These are phyloP conservation scores for Mycteria americana DNA, from an alignment of 2,797 vertebrate genomes.

Conservation along the genomic window DNA sequence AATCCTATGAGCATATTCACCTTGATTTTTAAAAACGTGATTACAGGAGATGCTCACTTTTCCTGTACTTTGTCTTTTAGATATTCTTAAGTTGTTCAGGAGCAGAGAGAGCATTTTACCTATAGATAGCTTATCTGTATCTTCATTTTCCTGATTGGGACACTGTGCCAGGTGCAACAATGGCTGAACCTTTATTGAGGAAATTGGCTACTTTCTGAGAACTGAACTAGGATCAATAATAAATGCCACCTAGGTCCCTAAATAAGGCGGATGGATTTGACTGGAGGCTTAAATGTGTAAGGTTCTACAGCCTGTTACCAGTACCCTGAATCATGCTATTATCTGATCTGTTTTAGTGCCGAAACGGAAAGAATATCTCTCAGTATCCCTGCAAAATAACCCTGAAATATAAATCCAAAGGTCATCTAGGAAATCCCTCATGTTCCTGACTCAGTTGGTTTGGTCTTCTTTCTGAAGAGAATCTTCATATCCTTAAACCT, in stretches of 20 bases:
- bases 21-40: background rate
- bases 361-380: background rate
- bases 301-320: background rate
- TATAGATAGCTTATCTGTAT: background rate
- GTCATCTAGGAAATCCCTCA: background rate
- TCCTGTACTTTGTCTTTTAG: background rate
- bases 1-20: background rate
- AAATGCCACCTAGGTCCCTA: background rate
- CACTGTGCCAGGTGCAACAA: background rate
- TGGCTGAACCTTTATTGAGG: background rate
- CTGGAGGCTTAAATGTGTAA: background rate
- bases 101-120: background rate
- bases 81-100: background rate
- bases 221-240: background rate
- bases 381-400: background rate
- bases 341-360: background rate
- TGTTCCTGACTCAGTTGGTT: background rate
- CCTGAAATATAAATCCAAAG: background rate
- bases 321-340: background rate
- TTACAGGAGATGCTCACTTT: background rate
- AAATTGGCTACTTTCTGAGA: background rate
- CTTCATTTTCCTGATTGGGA: background rate
- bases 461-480: background rate
- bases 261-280: background rate
- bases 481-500: background rate